These are phyloP conservation scores for Stegostoma tigrinum DNA, from an alignment of 2,113 vertebrate genomes.

Conservation along the genomic window DNA sequence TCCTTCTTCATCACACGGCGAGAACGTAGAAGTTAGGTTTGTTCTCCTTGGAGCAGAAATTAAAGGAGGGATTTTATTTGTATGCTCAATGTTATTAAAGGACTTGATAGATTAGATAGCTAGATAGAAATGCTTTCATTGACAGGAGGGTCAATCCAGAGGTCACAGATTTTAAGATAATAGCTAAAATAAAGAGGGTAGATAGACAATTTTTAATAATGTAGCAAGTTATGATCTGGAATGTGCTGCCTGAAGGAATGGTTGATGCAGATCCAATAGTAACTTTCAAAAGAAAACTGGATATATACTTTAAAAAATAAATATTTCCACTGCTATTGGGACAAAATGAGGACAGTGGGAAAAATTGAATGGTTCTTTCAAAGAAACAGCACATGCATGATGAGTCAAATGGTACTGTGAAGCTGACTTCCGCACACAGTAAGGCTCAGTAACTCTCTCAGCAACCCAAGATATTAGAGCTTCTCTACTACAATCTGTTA, in stretches of 20 bases:
- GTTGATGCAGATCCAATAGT: neutral
- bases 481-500: neutral
- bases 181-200: too few species aligned
- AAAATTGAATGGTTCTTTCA: neutral
- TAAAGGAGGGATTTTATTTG: too few species aligned
- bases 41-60: too few species aligned
- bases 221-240: too few species aligned
- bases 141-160: too few species aligned
- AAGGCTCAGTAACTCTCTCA: neutral
- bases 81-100: too few species aligned
- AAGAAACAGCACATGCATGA: neutral
- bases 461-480: neutral
- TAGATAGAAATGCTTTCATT: too few species aligned
- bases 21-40: too few species aligned
- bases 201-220: too few species aligned
- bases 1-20: too few species aligned
- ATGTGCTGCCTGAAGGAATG: neutral
- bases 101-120: too few species aligned
- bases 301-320: neutral
- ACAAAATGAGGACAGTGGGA: neutral
- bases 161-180: too few species aligned
- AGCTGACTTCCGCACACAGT: neutral
- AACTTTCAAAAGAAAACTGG: neutral
- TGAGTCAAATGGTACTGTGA: neutral
- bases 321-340: neutral